Percentiles rank a stretch among this genome's conserved stretches.
These are phyloP conservation scores for Gavialis gangeticus DNA, from an alignment of 2,113 vertebrate species.

Conservation along the genomic window DNA sequence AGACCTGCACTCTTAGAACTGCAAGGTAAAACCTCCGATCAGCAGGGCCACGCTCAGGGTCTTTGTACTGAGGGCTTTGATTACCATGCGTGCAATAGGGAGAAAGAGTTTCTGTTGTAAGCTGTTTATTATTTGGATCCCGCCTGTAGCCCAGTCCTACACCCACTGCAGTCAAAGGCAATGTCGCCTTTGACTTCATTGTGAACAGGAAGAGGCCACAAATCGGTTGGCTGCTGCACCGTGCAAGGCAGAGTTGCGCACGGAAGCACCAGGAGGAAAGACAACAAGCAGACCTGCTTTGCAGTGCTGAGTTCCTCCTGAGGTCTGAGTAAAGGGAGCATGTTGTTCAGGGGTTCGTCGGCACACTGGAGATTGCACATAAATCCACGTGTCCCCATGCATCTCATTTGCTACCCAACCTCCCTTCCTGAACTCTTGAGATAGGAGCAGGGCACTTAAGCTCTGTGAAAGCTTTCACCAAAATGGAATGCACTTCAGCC, in stretches of 20 bases:
- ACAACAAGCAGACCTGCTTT: neutral
- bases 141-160: fast-evolving
- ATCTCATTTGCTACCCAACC: neutral
- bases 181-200: neutral
- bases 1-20: slow-evolving; percentile 51
- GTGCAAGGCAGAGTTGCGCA: neutral
- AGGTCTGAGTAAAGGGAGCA: fast-evolving
- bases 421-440: neutral
- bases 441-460: neutral
- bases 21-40: neutral
- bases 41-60: neutral
- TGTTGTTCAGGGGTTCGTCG: fast-evolving
- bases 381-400: slow-evolving; percentile 22
- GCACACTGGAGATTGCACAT: neutral
- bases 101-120: neutral
- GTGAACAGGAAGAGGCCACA: neutral
- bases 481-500: neutral
- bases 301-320: fast-evolving
- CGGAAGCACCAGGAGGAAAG: neutral
- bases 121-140: neutral
- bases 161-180: fast-evolving
- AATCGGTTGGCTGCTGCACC: fast-evolving
- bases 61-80: slow-evolving; percentile 51
- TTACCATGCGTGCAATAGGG: neutral
- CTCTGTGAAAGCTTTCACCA: neutral